Conservation (phyloP, 2,888 invertebrate genomes). For the Tricholauxania praeusta region DNA sequence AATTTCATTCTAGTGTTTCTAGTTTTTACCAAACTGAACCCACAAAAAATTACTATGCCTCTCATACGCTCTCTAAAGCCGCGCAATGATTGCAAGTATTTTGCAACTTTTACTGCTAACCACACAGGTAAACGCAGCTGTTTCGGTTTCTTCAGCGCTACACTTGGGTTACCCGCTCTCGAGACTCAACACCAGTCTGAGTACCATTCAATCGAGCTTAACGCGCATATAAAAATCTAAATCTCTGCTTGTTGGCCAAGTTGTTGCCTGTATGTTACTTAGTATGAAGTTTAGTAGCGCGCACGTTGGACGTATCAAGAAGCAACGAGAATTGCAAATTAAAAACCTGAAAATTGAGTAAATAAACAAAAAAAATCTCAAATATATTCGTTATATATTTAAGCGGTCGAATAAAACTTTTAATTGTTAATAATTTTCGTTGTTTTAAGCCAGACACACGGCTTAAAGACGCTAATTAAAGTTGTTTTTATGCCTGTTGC, state of each 20-base stretch:
- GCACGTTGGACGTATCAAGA: constrained; percentile 52
- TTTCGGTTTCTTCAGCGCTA: neutral
- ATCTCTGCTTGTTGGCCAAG: constrained; percentile 26
- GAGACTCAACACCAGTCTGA: neutral
- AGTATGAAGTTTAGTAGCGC: constrained; percentile 43
- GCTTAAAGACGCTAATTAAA: neutral
- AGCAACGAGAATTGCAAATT: constrained; percentile 26
- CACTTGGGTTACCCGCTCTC: constrained; percentile 12
- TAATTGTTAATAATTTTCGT: constrained; percentile 50
- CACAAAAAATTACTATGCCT: neutral
- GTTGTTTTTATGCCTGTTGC: constrained; percentile 17
- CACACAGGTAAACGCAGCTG: neutral
- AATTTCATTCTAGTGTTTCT: no score
- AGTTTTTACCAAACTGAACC: no score
- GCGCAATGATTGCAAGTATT: constrained; percentile 2
- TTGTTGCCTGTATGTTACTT: constrained; percentile 25
- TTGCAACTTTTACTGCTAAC: neutral
- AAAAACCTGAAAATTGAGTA: neutral
- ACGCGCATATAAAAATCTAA: neutral
- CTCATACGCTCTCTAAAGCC: neutral
- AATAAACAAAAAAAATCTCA: constrained; percentile 19
- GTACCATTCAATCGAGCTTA: constrained; percentile 14
- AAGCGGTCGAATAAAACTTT: constrained; percentile 37
- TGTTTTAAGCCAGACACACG: constrained; percentile 45
- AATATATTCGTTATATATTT: constrained; percentile 42